Conservation (phyloP, 2,113 vertebrate species). For the Muscicapa adusta region DNA sequence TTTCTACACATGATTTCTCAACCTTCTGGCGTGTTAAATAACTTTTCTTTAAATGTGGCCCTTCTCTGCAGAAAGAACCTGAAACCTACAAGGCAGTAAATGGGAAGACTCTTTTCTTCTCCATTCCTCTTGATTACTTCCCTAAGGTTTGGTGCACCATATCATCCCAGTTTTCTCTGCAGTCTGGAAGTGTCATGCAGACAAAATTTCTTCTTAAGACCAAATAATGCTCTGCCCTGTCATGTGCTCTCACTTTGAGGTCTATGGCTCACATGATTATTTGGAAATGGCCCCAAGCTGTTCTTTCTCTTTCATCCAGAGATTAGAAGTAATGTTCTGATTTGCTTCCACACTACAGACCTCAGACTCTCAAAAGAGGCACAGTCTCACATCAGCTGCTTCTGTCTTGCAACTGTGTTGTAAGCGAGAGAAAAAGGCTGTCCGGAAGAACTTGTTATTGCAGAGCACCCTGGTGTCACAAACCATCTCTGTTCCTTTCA, state of each 20-base stretch:
- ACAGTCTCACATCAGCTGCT: not conserved
- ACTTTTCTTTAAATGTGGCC: not conserved
- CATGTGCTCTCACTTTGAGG: not conserved
- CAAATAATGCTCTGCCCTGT: not conserved
- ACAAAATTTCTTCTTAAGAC: not conserved
- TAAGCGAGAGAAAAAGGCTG: not conserved
- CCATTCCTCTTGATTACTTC: not conserved
- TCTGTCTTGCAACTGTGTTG: rapidly evolving
- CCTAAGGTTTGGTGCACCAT: not conserved
- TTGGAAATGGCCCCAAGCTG: not conserved
- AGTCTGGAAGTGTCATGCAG: not conserved
- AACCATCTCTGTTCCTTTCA: not conserved
- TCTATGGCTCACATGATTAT: not conserved
- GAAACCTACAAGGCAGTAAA: not conserved
- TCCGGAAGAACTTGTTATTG: not conserved
- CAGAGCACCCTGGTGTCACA: not conserved
- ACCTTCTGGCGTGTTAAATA: not conserved
- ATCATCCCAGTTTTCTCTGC: not conserved
- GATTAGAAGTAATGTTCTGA: not conserved
- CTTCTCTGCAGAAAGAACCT: not conserved
- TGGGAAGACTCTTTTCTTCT: not conserved
- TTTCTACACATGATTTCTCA: slow-evolving; percentile 48
- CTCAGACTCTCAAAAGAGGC: not conserved
- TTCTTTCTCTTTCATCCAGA: not conserved
- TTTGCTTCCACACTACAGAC: not conserved